Evolutionary conservation across 2,888 invertebrate genomes (phyloP).

Genomic region (Margaritifera margaritifera): DNA sequence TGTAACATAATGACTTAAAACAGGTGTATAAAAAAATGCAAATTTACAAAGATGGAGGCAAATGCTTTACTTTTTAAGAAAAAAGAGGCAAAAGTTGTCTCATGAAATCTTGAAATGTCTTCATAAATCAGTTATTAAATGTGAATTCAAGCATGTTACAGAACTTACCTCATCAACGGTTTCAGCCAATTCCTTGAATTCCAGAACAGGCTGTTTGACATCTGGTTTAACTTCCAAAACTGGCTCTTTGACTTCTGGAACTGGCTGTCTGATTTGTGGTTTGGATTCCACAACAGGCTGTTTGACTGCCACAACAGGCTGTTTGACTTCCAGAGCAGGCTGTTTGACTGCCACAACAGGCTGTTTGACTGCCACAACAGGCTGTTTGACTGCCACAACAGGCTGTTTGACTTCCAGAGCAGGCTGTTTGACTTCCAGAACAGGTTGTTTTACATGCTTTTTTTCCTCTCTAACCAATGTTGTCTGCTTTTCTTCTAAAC

Average conservation of each 20-base stretch:
- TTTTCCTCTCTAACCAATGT: conserved; percentile 2
- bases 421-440: conserved; percentile 1
- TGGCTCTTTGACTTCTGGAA: not conserved
- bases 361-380: conserved; percentile 8
- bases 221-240: not conserved
- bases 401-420: conserved; percentile 1
- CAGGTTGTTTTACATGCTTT: not conserved
- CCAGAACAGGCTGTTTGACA: too few species aligned
- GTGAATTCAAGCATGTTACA: too few species aligned
- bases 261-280: conserved; percentile 4
- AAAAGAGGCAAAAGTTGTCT: too few species aligned
- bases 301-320: conserved; percentile 22
- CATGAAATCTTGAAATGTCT: too few species aligned
- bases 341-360: too few species aligned
- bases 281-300: conserved; percentile 13
- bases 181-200: too few species aligned
- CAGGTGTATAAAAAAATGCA: too few species aligned
- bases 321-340: not conserved
- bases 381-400: not conserved
- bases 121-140: too few species aligned
- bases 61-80: too few species aligned
- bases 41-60: too few species aligned
- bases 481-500: conserved; percentile 18
- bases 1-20: too few species aligned
- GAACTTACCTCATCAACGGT: too few species aligned